These are phyloP conservation scores for Austrolebias charrua DNA, from an alignment of 2,797 vertebrate genomes.

Conservation along the genomic window DNA sequence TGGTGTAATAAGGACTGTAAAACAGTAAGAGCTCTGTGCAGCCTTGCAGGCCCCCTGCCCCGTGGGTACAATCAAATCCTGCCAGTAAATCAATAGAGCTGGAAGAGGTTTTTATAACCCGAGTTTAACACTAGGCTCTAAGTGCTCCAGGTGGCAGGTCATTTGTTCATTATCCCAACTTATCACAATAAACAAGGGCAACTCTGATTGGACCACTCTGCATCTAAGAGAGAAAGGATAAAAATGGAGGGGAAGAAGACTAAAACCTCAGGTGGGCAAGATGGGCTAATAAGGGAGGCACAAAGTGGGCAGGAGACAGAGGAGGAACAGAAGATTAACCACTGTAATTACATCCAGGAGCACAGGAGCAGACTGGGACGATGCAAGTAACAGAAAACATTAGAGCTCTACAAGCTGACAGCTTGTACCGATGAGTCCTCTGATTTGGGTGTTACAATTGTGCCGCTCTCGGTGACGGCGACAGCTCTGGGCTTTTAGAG, in stretches of 20 bases:
- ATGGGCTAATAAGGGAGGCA: slow-evolving; percentile 73
- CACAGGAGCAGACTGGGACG: slow-evolving; percentile 54
- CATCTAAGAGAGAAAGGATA: slow-evolving; percentile 48
- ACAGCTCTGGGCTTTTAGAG: slow-evolving; percentile 21
- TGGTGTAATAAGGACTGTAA: slow-evolving; percentile 86
- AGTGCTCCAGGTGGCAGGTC: slow-evolving; percentile 86
- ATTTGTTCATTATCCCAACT: slow-evolving; percentile 87
- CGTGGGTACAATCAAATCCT: slow-evolving; percentile 87
- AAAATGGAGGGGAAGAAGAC: slow-evolving; percentile 63
- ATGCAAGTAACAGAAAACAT: slow-evolving; percentile 46
- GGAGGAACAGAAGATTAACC: slow-evolving; percentile 76
- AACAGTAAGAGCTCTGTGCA: slow-evolving; percentile 83
- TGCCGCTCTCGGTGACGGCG: slow-evolving; percentile 25
- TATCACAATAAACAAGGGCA: slow-evolving; percentile 87
- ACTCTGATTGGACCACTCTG: slow-evolving; percentile 72
- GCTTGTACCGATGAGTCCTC: slow-evolving; percentile 49
- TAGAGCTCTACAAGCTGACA: slow-evolving; percentile 51
- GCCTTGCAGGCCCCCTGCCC: slow-evolving; percentile 79
- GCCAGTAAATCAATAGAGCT: slow-evolving; percentile 87
- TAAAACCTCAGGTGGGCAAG: slow-evolving; percentile 74
- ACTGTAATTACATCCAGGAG: slow-evolving; percentile 70
- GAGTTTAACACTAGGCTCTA: slow-evolving; percentile 84
- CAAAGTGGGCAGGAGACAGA: slow-evolving; percentile 62
- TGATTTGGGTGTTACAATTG: slow-evolving; percentile 37
- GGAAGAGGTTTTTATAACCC: slow-evolving; percentile 85